phyloP scores from a whole-genome alignment of 2,888 invertebrate genomes.

The Eilema griseolum region DNA sequence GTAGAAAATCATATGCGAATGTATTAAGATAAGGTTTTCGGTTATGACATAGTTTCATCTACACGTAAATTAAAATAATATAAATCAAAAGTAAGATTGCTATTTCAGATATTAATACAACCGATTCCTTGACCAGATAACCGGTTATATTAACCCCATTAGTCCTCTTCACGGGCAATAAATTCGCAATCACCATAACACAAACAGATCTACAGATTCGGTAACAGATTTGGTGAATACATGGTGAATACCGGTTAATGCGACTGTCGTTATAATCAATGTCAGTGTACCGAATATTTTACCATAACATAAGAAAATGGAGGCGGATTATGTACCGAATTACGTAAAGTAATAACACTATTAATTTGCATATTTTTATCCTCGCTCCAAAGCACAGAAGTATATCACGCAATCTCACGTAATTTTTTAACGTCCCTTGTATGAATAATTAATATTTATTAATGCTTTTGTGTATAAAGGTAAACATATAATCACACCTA shows the following conservation, averaged over 20 bases:
- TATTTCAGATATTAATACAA: neutral
- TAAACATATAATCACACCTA: too few relatives aligned
- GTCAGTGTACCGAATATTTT: constrained; percentile 48
- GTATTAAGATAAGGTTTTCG: too few relatives aligned
- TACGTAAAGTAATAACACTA: constrained; percentile 69
- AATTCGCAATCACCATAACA: constrained; percentile 2
- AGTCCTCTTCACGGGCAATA: constrained; percentile 1
- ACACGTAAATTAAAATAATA: neutral
- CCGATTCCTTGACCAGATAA: neutral
- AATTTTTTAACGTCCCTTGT: constrained; percentile 14
- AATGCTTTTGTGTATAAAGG: constrained; percentile 2
- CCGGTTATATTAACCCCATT: constrained; percentile 5
- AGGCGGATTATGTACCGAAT: constrained; percentile 63
- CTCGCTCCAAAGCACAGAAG: constrained; percentile 32
- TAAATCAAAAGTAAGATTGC: neutral
- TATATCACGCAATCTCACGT: constrained; percentile 11
- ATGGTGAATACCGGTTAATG: constrained; percentile 35
- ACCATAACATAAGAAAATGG: constrained; percentile 44
- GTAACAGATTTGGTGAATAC: constrained; percentile 21
- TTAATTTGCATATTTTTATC: constrained; percentile 73
- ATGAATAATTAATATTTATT: constrained; percentile 6
- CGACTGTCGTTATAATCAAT: constrained; percentile 46
- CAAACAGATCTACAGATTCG: neutral
- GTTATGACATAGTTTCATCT: neutral
- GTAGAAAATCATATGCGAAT: neutral